Base-by-base conservation (phyloP, 2,888 invertebrate genomes). In the Tridacna crocea region DNA sequence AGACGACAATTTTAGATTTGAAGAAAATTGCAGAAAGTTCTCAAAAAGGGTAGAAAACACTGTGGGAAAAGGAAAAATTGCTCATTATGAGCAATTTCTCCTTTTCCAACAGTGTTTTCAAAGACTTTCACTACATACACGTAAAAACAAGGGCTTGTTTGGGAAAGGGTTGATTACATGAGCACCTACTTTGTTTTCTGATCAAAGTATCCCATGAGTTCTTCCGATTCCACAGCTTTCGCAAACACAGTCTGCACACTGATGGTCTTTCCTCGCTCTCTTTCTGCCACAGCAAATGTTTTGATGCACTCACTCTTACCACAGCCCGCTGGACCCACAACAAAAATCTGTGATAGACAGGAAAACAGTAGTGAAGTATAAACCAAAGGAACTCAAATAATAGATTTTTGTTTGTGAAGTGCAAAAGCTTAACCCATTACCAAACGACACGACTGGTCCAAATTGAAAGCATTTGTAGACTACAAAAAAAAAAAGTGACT, bases 231-330 rank as follows among this genome's bases (percentile, higher is more conserved):
- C 13, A 93, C 89, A 61, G 94, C 92, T 82, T 94, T 94, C 60
- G 92, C 91, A 86, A 92, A 94, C 60, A 94, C 85, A 72, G 92
- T 93, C 88, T 94, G 93, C 8, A 94, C 89, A 75, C 88, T 91
- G 79, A 93, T 91, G 26, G 87, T 89, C 75, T 93, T 93, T 17
- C 94, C 93, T 63, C 92, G 84, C 75, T 93, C 92, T 73, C 92
- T 83, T 88, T 94, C 93, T 6, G 93, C 93, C 66, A 93, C 91
- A 27, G 93, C 93, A 87, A 91, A 94, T 47, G 94, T 93, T 88
- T 94, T 94, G 79, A 94, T 94, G 79, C 92, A 93, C 76, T 93
- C 93, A 88, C 92, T 93, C 80, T 94, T 94, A 76, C 94, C 94
- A 90, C 93, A 94, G 22, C 93, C 93, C 27, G 93, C 88, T 0